Conservation (phyloP, 2,797 vertebrate species). For the Pangasius djambal region DNA sequence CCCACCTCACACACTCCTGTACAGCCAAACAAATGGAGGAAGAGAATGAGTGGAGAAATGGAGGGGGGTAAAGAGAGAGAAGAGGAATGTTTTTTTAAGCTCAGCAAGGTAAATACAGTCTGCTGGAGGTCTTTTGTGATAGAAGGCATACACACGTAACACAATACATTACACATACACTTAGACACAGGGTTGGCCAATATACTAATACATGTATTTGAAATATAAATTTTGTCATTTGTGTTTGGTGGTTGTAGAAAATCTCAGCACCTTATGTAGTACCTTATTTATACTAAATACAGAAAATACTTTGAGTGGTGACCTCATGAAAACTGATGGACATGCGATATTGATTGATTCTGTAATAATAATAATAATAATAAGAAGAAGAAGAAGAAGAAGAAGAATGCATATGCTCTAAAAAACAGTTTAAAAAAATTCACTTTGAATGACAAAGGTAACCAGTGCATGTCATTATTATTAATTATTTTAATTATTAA, state of each 20-base stretch:
- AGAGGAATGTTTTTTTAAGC: slow-evolving; percentile 27
- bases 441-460: neutral
- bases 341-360: neutral
- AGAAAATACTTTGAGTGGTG: neutral
- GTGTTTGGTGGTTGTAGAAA: neutral
- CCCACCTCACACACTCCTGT: slow-evolving; percentile 57
- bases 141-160: slow-evolving; percentile 20
- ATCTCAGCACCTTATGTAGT: neutral
- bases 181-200: neutral
- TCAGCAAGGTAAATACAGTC: slow-evolving; percentile 24
- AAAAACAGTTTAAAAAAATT: neutral
- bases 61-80: neutral
- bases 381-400: neutral
- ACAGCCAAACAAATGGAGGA: slow-evolving; percentile 44
- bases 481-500: neutral
- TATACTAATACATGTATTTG: neutral
- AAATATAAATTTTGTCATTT: neutral
- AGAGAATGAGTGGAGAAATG: slow-evolving; percentile 49
- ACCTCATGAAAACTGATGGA: neutral
- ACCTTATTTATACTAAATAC: neutral
- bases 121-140: slow-evolving; percentile 23
- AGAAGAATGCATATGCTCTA: too few relatives aligned
- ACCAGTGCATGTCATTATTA: neutral
- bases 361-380: neutral
- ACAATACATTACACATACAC: neutral